phyloP scores from a whole-genome alignment of 2,113 vertebrate species.

The Gadus chalcogrammus region DNA sequence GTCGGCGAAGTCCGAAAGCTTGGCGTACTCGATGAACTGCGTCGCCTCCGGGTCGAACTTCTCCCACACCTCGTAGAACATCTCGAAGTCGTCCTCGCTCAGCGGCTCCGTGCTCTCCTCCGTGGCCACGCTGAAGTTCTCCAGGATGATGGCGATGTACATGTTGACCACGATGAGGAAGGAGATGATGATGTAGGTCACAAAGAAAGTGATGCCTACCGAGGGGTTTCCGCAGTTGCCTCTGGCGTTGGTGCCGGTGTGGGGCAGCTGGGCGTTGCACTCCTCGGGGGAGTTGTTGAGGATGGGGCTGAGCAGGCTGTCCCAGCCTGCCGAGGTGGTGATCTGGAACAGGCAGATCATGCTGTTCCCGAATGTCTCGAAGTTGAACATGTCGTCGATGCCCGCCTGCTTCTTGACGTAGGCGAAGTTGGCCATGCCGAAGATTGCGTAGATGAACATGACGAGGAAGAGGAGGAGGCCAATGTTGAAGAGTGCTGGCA shows the following conservation, averaged over 20 bases:
- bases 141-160: constrained; percentile 99
- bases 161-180: constrained; percentile 99
- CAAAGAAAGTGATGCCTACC: constrained; percentile 96
- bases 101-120: constrained; percentile 98
- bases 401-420: constrained; percentile 89
- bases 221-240: constrained; percentile 95
- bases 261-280: constrained; percentile 80
- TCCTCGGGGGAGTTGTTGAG: constrained; percentile 90
- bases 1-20: constrained; percentile 90
- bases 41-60: constrained; percentile 97
- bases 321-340: constrained; percentile 96
- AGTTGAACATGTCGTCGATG: constrained; percentile 98
- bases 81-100: constrained; percentile 98
- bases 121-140: constrained; percentile 98
- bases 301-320: constrained; percentile 92
- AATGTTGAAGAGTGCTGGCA: constrained; percentile 95
- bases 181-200: constrained; percentile 98
- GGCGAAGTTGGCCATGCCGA: constrained; percentile 97
- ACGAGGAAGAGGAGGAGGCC: constrained; percentile 94
- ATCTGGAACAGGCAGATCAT: constrained; percentile 99
- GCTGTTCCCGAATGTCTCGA: constrained; percentile 96
- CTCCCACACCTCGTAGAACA: constrained; percentile 99
- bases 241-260: constrained; percentile 76
- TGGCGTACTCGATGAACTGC: constrained; percentile 95
- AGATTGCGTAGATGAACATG: constrained; percentile 99